These are phyloP conservation scores for Salarias fasciatus DNA, from an alignment of 2,797 vertebrate genomes.

Conservation along the genomic window DNA sequence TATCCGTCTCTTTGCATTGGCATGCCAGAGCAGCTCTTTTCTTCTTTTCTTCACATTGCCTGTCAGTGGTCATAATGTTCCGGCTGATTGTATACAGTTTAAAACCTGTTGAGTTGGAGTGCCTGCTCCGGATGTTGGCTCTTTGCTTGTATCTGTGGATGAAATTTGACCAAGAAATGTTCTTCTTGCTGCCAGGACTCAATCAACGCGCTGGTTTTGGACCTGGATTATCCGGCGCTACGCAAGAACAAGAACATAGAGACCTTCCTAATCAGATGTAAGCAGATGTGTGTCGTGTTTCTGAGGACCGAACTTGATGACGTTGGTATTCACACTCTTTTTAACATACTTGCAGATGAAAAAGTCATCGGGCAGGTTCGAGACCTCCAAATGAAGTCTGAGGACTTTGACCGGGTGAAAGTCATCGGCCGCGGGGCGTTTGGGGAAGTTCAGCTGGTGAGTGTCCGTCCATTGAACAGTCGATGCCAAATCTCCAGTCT, in stretches of 20 bases:
- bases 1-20: too few species aligned
- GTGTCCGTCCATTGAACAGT: conserved; percentile 7
- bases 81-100: neutral
- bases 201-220: conserved; percentile 94
- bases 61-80: too few species aligned
- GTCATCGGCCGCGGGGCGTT: conserved; percentile 99
- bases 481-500: too few species aligned
- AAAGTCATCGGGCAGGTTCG: conserved; percentile 89
- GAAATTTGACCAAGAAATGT: conserved; percentile 5
- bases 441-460: conserved; percentile 98
- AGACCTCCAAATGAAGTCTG: conserved; percentile 95
- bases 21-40: too few species aligned
- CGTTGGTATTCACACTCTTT: too few species aligned
- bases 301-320: too few species aligned
- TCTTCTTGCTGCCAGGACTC: conserved; percentile 86
- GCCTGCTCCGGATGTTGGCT: neutral
- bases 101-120: neutral
- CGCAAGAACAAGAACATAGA: conserved; percentile 99
- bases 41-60: too few species aligned
- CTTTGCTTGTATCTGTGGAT: neutral
- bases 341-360: conserved; percentile 84
- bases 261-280: conserved; percentile 97
- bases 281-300: conserved; percentile 72
- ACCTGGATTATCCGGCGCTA: conserved; percentile 96
- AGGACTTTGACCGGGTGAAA: conserved; percentile 98